Percentiles rank a stretch among this genome's conserved stretches.
Conservation (phyloP, 2,888 invertebrate species). For the Morpho helenor region DNA sequence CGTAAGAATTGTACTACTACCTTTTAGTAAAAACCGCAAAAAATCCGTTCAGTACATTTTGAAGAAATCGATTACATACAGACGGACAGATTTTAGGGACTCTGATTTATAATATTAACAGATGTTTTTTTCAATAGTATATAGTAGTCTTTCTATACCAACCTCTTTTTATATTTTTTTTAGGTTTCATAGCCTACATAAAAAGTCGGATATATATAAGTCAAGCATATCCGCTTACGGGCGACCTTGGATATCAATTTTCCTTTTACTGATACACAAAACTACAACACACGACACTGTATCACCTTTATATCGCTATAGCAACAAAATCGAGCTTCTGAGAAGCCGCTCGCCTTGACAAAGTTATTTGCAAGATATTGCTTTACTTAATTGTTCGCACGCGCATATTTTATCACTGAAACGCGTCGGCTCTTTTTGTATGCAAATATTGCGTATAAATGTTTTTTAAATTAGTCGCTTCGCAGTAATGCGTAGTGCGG, state of each 20-base stretch:
- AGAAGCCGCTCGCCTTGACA: conserved; percentile 16
- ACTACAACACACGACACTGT: conserved; percentile 16
- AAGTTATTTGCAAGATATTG: conserved; percentile 15
- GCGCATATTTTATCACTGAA: conserved; percentile 2
- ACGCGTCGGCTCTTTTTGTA: conserved; percentile 2
- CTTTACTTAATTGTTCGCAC: conserved; percentile 12
- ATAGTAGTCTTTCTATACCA: no score
- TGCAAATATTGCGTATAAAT: conserved; percentile 4
- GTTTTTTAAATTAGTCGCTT: not conserved
- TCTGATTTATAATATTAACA: no score
- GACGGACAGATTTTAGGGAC: no score
- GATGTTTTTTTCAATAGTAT: no score
- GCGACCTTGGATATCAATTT: conserved; percentile 20
- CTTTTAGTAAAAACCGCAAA: no score
- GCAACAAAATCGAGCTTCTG: conserved; percentile 12
- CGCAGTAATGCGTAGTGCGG: no score
- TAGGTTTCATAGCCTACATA: not conserved
- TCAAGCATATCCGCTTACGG: conserved; percentile 13
- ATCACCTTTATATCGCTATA: conserved; percentile 18
- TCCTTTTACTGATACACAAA: conserved; percentile 20
- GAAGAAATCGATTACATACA: no score
- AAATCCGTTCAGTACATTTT: no score
- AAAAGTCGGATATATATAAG: conserved; percentile 12
- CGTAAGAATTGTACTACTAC: no score
- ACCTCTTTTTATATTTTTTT: no score